Evolutionary conservation across 2,797 vertebrate genomes (phyloP).

Genomic region (Halcyon leucocephala): DNA sequence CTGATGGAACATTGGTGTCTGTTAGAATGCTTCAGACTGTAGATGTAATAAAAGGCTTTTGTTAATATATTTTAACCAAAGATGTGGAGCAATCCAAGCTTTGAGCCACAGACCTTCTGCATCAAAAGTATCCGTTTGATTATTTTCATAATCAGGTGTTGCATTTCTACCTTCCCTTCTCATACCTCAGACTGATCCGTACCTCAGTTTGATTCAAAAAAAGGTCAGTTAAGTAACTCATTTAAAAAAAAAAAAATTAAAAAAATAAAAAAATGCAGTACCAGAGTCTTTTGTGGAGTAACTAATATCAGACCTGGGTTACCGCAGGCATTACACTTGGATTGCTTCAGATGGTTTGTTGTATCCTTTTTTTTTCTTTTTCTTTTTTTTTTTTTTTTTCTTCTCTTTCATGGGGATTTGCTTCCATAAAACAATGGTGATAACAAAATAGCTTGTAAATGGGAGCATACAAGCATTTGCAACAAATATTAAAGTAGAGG

Average conservation of each 20-base stretch:
- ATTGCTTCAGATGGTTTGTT: constrained; percentile 92
- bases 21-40: constrained; percentile 81
- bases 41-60: constrained; percentile 84
- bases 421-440: constrained; percentile 85
- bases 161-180: constrained; percentile 81
- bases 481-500: constrained; percentile 89
- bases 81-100: constrained; percentile 87
- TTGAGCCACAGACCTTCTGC: constrained; percentile 75
- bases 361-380: constrained; percentile 83
- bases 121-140: constrained; percentile 71
- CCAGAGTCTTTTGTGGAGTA: constrained; percentile 67
- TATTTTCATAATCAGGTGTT: constrained; percentile 81
- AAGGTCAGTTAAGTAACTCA: constrained; percentile 80
- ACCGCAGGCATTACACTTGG: constrained; percentile 82
- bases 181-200: constrained; percentile 90
- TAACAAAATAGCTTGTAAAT: constrained; percentile 93
- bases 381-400: constrained; percentile 74
- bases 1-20: constrained; percentile 80
- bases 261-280: constrained; percentile 14
- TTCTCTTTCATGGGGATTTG: constrained; percentile 80
- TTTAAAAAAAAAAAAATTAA: background rate
- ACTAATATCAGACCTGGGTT: constrained; percentile 72
- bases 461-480: constrained; percentile 88
- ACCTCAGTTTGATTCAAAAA: constrained; percentile 86
- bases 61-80: constrained; percentile 91